Conservation (phyloP, 2,113 vertebrate genomes). For the Sterrhoptilus dennistouni region DNA sequence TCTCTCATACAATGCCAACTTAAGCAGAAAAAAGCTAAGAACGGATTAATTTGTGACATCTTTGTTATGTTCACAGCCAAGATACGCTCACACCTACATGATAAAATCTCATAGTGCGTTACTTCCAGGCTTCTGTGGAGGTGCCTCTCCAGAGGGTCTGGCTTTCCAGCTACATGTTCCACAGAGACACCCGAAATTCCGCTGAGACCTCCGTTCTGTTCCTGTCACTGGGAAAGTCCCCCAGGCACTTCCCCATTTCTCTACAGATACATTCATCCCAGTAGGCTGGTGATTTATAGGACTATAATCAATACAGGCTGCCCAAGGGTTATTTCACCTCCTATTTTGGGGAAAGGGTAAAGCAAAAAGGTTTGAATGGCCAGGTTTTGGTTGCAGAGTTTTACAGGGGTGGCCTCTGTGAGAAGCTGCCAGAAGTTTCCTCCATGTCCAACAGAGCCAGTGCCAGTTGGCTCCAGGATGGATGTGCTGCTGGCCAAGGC, state of each 20-base stretch:
- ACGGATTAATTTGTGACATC: not conserved
- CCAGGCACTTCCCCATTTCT: not conserved
- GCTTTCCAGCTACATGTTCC: rapidly evolving
- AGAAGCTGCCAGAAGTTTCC: not conserved
- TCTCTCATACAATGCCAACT: not conserved
- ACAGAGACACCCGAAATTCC: rapidly evolving
- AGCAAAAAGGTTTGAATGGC: not conserved
- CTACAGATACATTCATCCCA: not conserved
- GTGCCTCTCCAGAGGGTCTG: not conserved
- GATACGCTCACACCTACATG: not conserved
- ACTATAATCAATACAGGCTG: not conserved
- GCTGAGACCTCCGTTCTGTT: rapidly evolving
- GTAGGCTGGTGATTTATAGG: not conserved
- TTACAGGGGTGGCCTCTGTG: not conserved
- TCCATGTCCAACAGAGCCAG: not conserved
- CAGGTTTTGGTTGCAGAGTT: not conserved
- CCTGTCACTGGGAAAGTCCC: not conserved
- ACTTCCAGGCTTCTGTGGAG: not conserved
- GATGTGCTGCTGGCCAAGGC: rapidly evolving
- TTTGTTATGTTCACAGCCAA: not conserved
- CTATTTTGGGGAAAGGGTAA: not conserved
- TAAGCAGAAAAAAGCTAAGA: not conserved
- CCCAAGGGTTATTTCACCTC: not conserved
- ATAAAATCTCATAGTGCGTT: not conserved
- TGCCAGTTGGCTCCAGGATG: not conserved